These are phyloP conservation scores for Zosterops borbonicus DNA, from an alignment of 2,113 vertebrate species.

Conservation along the genomic window DNA sequence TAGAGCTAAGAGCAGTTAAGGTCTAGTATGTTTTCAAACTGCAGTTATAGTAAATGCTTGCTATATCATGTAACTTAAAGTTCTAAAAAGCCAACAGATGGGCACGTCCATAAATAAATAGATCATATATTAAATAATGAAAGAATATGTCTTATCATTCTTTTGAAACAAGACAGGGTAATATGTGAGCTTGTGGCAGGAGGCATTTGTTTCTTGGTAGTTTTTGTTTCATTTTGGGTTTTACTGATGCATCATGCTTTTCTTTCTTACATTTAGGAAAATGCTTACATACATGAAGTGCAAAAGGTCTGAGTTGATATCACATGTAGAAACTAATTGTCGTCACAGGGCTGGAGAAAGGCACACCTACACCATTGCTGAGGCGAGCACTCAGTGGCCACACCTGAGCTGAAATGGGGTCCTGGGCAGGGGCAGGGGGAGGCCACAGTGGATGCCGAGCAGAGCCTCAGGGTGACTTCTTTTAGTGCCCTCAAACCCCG, in stretches of 20 bases:
- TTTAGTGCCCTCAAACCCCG: background rate
- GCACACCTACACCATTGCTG: background rate
- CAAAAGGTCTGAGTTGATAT: background rate
- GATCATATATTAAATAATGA: background rate
- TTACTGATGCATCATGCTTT: background rate
- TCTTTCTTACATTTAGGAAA: background rate
- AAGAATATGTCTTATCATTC: background rate
- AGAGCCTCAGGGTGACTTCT: background rate
- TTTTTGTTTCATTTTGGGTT: background rate
- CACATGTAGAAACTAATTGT: background rate
- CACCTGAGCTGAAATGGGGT: background rate
- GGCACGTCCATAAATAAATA: background rate
- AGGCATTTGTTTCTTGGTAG: background rate
- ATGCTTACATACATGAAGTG: fast-evolving
- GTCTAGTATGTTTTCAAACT: background rate
- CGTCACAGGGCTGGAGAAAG: background rate
- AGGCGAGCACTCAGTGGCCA: background rate
- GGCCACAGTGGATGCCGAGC: background rate
- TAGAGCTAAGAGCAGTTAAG: background rate
- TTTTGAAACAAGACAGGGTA: background rate
- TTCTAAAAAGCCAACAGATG: background rate
- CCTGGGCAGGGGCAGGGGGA: background rate
- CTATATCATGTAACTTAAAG: background rate
- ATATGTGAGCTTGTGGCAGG: background rate
- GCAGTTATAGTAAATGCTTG: background rate